A percentile compares a stretch with the other conserved stretches of the same genome.
Conservation (phyloP, 2,113 vertebrate genomes). For the Bufo bufo region DNA sequence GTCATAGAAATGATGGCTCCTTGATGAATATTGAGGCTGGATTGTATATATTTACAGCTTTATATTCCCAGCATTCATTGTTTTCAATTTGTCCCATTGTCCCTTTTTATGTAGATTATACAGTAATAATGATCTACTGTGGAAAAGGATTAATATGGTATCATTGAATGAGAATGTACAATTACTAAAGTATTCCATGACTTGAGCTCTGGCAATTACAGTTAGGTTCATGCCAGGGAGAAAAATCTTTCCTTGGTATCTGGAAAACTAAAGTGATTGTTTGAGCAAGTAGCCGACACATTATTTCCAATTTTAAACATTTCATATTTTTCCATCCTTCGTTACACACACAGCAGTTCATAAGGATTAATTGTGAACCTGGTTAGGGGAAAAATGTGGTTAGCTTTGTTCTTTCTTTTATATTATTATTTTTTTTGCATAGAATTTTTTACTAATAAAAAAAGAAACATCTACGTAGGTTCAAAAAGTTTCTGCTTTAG, state of each 20-base stretch:
- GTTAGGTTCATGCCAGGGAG: slow-evolving; percentile 24
- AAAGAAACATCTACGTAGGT: not conserved
- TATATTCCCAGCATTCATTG: not conserved
- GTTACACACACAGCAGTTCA: slow-evolving; percentile 30
- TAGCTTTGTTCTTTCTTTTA: not conserved
- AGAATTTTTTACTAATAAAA: not conserved
- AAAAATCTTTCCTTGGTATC: not conserved
- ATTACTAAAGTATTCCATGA: slow-evolving; percentile 3
- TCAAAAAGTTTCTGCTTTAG: not conserved
- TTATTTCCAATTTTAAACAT: slow-evolving; percentile 42
- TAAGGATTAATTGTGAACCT: slow-evolving; percentile 35
- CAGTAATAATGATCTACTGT: slow-evolving; percentile 23
- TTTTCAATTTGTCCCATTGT: not conserved
- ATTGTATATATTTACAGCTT: not conserved
- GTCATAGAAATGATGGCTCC: not conserved
- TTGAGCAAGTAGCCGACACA: not conserved
- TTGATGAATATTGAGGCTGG: not conserved
- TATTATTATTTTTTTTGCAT: not conserved
- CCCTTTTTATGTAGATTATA: not conserved
- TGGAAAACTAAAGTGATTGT: slow-evolving; percentile 38
- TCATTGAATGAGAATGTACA: slow-evolving; percentile 33
- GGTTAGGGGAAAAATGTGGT: not conserved
- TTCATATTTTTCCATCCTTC: slow-evolving; percentile 32
- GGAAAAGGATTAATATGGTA: slow-evolving; percentile 32
- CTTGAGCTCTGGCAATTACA: slow-evolving; percentile 1